Evolutionary conservation across 2,113 vertebrate species (phyloP).

Genomic region (Zosterops lateralis): DNA sequence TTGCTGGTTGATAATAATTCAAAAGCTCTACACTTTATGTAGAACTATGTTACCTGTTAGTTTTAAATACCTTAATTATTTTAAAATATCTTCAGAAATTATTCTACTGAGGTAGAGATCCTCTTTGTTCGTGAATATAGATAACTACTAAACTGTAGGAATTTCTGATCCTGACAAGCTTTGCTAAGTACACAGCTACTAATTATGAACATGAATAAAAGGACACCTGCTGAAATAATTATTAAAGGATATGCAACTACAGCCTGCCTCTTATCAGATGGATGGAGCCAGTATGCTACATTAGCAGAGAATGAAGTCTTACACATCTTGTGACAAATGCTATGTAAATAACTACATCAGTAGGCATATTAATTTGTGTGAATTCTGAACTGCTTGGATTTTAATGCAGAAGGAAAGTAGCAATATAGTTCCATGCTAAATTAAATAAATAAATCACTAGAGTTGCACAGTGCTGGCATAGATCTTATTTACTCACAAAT

Average conservation of each 20-base stretch:
- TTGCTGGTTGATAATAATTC: background rate
- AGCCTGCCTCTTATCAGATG: background rate
- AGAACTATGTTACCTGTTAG: background rate
- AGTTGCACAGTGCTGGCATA: background rate
- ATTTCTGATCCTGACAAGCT: constrained; percentile 14
- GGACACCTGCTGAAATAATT: constrained; percentile 40
- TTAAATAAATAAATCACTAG: background rate
- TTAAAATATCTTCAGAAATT: constrained; percentile 3
- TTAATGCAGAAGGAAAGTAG: background rate
- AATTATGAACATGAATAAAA: constrained; percentile 46
- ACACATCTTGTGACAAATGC: background rate
- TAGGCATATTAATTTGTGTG: background rate
- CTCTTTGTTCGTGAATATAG: background rate
- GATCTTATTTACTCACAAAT: background rate
- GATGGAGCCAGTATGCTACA: background rate
- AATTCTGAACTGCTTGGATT: background rate
- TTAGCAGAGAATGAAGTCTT: background rate
- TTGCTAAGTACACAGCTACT: background rate
- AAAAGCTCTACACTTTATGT: background rate
- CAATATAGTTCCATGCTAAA: background rate
- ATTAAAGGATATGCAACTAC: background rate
- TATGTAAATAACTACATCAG: background rate
- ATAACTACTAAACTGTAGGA: background rate
- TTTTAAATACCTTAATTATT: background rate
- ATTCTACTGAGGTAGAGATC: background rate